A percentile compares a stretch with the other conserved stretches of the same genome.
phyloP scores from a whole-genome alignment of 2,797 vertebrate species.

The Oceanodroma leucorhoa region DNA sequence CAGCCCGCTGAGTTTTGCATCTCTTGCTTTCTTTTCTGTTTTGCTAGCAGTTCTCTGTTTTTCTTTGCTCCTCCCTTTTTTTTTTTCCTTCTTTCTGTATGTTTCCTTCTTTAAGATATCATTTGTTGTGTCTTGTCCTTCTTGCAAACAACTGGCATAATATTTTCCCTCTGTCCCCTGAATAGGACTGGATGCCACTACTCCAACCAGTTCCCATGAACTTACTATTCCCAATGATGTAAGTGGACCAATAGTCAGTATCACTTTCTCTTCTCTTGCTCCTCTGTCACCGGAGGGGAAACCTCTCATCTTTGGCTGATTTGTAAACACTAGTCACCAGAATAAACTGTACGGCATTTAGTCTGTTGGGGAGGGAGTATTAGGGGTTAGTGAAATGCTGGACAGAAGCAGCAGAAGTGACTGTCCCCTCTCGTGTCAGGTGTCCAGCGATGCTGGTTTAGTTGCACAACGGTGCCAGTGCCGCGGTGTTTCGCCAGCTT shows the following conservation, averaged over 20 bases:
- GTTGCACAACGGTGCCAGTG: accelerated
- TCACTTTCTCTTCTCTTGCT: constrained; percentile 21
- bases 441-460: neutral
- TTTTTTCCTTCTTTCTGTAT: neutral
- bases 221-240: constrained; percentile 95
- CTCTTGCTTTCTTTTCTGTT: constrained; percentile 53
- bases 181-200: constrained; percentile 86
- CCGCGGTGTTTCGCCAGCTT: accelerated
- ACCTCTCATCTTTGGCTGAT: neutral
- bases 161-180: constrained; percentile 73
- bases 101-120: constrained; percentile 43
- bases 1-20: constrained; percentile 51
- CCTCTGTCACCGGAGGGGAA: neutral
- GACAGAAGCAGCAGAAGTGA: neutral
- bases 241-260: constrained; percentile 75
- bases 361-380: neutral
- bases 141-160: constrained; percentile 34
- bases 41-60: constrained; percentile 52
- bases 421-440: neutral
- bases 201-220: constrained; percentile 91
- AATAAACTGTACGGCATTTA: neutral
- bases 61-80: constrained; percentile 38
- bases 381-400: neutral
- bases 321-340: neutral
- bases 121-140: constrained; percentile 24